Evolutionary conservation across 2,797 vertebrate genomes (phyloP).

Genomic region (Scolopax rusticola): DNA sequence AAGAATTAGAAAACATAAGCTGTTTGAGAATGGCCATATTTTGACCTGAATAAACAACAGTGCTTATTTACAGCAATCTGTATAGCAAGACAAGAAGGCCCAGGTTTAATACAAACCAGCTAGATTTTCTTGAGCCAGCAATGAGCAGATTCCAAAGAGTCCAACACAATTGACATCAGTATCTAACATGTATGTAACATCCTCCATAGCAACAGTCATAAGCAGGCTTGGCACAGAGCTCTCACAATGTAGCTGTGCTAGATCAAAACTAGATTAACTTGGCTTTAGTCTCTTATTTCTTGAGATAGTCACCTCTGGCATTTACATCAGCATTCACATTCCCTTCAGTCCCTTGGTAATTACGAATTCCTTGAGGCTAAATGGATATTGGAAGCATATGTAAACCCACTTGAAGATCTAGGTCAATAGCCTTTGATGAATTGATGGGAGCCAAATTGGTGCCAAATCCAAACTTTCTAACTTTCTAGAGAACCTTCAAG

Average conservation of each 20-base stretch:
- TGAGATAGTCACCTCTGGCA: constrained; percentile 23
- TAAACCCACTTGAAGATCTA: constrained; percentile 16
- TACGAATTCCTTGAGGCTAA: constrained; percentile 45
- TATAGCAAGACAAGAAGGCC: neutral
- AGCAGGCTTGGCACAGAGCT: neutral
- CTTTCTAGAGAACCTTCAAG: neutral
- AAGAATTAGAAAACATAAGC: constrained; percentile 22
- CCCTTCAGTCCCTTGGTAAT: neutral
- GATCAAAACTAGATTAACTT: constrained; percentile 42
- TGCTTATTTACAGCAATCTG: neutral
- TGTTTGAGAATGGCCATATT: constrained; percentile 16
- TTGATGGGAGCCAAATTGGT: constrained; percentile 5
- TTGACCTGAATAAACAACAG: constrained; percentile 20
- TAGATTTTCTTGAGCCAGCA: neutral
- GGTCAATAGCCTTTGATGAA: constrained; percentile 13
- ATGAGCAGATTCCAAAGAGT: neutral
- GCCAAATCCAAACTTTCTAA: constrained; percentile 11
- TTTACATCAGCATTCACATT: constrained; percentile 15
- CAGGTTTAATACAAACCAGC: neutral
- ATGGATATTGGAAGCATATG: constrained; percentile 47
- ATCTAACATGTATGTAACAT: neutral
- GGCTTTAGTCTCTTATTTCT: constrained; percentile 33
- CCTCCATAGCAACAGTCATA: neutral
- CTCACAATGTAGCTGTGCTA: neutral
- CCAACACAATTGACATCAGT: neutral